Evolutionary conservation across 2,888 invertebrate species (phyloP).

Genomic region (Cactoblastis cactorum): DNA sequence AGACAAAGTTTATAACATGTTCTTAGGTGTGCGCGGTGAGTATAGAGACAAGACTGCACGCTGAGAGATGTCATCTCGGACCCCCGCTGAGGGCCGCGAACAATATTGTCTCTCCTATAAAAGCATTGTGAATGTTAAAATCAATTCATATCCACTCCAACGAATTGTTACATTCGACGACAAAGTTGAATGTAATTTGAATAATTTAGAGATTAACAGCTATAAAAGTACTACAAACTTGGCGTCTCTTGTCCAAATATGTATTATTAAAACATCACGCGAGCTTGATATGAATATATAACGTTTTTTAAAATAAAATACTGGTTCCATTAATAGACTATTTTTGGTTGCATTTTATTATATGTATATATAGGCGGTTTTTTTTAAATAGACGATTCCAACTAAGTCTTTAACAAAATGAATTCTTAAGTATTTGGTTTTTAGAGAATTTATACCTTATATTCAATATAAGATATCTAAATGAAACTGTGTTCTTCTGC

Average conservation of each 20-base stretch:
- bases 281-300: constrained; percentile 20
- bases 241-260: constrained; percentile 36
- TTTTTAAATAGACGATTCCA: no score
- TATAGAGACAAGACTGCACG: constrained; percentile 64
- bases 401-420: no score
- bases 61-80: constrained; percentile 76
- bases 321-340: background rate
- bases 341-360: background rate
- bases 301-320: constrained; percentile 10
- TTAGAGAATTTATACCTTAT: no score
- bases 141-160: constrained; percentile 67
- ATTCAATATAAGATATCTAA: no score
- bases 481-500: no score
- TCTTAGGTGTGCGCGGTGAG: constrained; percentile 35
- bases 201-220: constrained; percentile 8
- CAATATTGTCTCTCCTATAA: constrained; percentile 75
- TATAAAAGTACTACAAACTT: constrained; percentile 31
- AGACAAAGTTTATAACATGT: constrained; percentile 24
- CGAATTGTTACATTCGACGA: constrained; percentile 44
- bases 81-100: constrained; percentile 71
- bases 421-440: no score
- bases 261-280: constrained; percentile 25
- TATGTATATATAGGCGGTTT: background rate
- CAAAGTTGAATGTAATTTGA: constrained; percentile 28
- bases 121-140: constrained; percentile 71